Evolutionary conservation across 1,140 invertebrate genomes (phyloP), one percentile per base, ranked within the genome.

Genomic region (Metaphire vulgaris): DNA sequence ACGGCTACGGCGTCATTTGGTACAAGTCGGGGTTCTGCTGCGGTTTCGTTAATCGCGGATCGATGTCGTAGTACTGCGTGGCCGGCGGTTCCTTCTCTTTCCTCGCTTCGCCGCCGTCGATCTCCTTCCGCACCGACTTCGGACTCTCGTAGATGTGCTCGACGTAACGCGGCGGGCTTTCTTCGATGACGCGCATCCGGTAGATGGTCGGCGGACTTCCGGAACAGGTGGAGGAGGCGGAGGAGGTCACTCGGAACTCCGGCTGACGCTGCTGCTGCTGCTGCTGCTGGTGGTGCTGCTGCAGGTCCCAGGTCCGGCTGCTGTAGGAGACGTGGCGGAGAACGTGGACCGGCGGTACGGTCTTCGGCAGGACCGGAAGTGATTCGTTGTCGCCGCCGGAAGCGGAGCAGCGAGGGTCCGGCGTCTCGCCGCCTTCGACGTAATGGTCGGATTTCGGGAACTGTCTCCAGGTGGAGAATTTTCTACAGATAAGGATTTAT

Each of bases 131-230:
- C n/a, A 73, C 41, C 1, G 72, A 73, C n/a, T 73, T 73, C 12
- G 72, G 72, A 73, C 72, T 73, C 28, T 73, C 72, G 34, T 73
- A 73, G 33, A 73, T 73, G 33, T 73, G 72, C 28, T 73, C 72
- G 72, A 31, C 34, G 69, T 32, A 32, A 15, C 28, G 41, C 72
- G 41, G 41, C 41, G 41, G 41, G 21, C 41, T 56, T 56, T 56
- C 41, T 6, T 56, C 21, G 6, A 56, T 6, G 6, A 56, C 21
- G 6, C 41, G 41, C 6, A 56, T 56, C 41, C 41, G 6, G 41
- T 56, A 56, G 41, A 21, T 12, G 6, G 41, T 56, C 41, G 6
- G 41, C 6, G 41, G 41, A 56, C 21, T 56, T 56, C 41, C 41
- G 41, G 41, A 21, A 21, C 41, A 56, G n/a, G n/a, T n/a, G n/a